Base-by-base conservation (phyloP, 1,140 invertebrate genomes). In the Micrasema minimum region DNA sequence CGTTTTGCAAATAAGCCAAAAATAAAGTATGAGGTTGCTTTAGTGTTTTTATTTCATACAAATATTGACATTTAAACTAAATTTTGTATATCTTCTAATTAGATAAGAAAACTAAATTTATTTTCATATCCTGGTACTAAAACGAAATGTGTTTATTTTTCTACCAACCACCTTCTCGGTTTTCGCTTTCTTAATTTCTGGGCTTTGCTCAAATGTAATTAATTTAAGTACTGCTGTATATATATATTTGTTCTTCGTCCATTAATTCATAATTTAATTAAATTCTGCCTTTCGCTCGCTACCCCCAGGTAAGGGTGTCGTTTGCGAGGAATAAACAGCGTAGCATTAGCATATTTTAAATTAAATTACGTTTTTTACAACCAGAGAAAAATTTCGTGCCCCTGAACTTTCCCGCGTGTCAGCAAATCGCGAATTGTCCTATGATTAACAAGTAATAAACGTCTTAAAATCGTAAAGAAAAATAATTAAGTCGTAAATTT, bases 241-340 rank as follows among this genome's bases (percentile, higher is more conserved):
- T 59, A 41, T 59, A 41, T 59, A 59, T 43, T 59, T 43, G 55
- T 22, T 41, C 16, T 43, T 9, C 16, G 55, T 41, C 35, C 55
- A 59, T 59, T 59, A 59, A 59, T 59, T 59, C 22, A 59, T 59
- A 59, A 59, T 59, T 59, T 59, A 59, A 59, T 59, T 59, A 59
- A 59, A 43, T 59, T 59, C 37, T 59, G 18, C 35, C 18, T 41
- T 53, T 35, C 26, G 18, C 26, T 18, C n/a, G 12, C 23, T 26
- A 7, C 22, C 35, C 2, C 16, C 16, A 41, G 3, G 55, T 38
- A 43, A 31, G 38, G 55, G 55, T 59, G 55, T 41, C 37, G 16
- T 35, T 20, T 10, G 16, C 14, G 10, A 43, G 16, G 55, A 41
- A 41, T 22, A 59, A 9, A 41, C 35, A 59, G 55, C 55, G 37